These are phyloP conservation scores for Varanus salvator DNA, from an alignment of 2,113 vertebrate species.

Conservation along the genomic window DNA sequence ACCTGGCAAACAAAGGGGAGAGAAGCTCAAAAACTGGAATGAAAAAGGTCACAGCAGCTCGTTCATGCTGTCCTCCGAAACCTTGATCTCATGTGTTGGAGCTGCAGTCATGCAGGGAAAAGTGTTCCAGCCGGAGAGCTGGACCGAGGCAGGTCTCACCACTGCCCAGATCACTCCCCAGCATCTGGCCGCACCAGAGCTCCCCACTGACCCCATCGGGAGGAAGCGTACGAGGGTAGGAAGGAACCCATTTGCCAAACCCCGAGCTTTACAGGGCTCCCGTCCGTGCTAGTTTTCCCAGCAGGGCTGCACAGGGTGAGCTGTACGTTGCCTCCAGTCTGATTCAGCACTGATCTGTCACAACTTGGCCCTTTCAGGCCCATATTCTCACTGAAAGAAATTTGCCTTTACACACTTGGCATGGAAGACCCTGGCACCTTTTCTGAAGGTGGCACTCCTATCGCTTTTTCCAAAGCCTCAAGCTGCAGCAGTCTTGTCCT, in stretches of 20 bases:
- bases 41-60: neutral
- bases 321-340: no score
- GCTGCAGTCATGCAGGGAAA: neutral
- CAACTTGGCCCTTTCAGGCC: no score
- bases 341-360: no score
- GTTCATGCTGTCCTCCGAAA: neutral
- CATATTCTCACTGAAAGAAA: no score
- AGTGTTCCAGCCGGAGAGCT: neutral
- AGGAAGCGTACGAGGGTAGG: neutral
- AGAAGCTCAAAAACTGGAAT: conserved; percentile 57
- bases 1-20: conserved; percentile 66
- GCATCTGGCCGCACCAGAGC: neutral
- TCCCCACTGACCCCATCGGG: neutral
- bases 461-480: neutral
- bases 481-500: neutral
- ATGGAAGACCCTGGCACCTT: neutral
- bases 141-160: neutral
- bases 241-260: neutral
- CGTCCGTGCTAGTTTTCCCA: neutral
- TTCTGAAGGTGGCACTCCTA: neutral
- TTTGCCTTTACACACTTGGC: neutral
- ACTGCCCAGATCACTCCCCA: neutral
- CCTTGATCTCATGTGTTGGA: neutral
- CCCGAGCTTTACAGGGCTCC: neutral
- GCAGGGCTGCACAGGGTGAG: no score